A percentile compares a stretch with the other conserved stretches of the same genome.
Conservation (phyloP, 1,140 invertebrate genomes). For the Sycophaga agraensis region DNA sequence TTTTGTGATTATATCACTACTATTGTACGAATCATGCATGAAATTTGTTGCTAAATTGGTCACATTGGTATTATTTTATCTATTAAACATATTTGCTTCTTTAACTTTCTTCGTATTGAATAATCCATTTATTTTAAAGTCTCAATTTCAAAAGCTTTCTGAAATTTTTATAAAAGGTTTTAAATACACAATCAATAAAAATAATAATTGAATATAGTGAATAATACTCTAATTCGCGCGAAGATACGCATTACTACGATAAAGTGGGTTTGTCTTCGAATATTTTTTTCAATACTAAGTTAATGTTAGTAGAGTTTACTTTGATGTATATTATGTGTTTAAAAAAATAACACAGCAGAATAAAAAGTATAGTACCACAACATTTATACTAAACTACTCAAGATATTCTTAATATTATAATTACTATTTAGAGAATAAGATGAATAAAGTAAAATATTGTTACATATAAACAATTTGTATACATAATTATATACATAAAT, state of each 20-base stretch:
- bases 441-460: constrained; percentile 3
- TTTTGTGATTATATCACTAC: not conserved
- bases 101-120: no score
- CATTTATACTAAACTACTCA: not conserved
- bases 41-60: constrained; percentile 2
- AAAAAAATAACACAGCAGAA: not conserved
- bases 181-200: no score
- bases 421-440: not conserved
- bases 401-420: not conserved
- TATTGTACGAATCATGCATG: not conserved
- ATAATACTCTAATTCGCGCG: no score
- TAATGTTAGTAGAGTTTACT: not conserved
- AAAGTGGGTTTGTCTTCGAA: constrained; percentile 16
- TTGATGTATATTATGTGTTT: not conserved
- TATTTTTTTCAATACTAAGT: not conserved
- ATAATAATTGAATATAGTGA: no score
- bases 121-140: no score
- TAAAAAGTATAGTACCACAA: not conserved
- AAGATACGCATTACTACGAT: not conserved
- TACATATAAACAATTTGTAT: not conserved
- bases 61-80: no score
- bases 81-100: no score
- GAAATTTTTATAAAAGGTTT: no score
- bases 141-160: no score
- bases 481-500: not conserved